phyloP scores from a whole-genome alignment of 2,888 invertebrate genomes.

The Agrotis segetum region DNA sequence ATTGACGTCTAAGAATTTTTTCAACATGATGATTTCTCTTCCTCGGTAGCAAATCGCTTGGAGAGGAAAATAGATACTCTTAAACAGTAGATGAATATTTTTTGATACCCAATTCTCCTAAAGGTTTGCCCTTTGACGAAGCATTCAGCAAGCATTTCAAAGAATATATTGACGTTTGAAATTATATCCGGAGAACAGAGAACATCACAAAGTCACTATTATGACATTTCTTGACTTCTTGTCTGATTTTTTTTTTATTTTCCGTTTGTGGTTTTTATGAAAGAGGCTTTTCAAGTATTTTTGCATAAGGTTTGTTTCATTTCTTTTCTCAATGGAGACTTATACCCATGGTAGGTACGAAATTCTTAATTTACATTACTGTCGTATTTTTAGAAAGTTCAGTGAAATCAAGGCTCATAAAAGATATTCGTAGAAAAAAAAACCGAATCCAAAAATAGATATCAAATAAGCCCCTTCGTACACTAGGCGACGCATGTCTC shows the following conservation, averaged over 20 bases:
- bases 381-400: too few species aligned
- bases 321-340: background rate
- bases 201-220: background rate
- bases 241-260: background rate
- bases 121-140: slow-evolving; percentile 32
- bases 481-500: too few species aligned
- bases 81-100: slow-evolving; percentile 39
- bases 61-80: slow-evolving; percentile 34
- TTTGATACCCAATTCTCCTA: slow-evolving; percentile 33
- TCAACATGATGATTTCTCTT: slow-evolving; percentile 44
- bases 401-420: too few species aligned
- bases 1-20: slow-evolving; percentile 45
- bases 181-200: slow-evolving; percentile 3
- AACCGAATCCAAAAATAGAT: background rate
- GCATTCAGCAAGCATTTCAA: slow-evolving; percentile 46
- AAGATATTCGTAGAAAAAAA: too few species aligned
- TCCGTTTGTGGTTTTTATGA: background rate
- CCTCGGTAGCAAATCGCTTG: slow-evolving; percentile 13
- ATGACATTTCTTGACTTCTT: slow-evolving; percentile 7
- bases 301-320: slow-evolving; percentile 3
- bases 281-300: slow-evolving; percentile 1
- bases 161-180: slow-evolving; percentile 20
- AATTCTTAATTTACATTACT: too few species aligned
- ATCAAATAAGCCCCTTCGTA: background rate
- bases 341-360: too few species aligned